Base-by-base conservation (phyloP, 2,113 vertebrate genomes). In the Oriolus oriolus region DNA sequence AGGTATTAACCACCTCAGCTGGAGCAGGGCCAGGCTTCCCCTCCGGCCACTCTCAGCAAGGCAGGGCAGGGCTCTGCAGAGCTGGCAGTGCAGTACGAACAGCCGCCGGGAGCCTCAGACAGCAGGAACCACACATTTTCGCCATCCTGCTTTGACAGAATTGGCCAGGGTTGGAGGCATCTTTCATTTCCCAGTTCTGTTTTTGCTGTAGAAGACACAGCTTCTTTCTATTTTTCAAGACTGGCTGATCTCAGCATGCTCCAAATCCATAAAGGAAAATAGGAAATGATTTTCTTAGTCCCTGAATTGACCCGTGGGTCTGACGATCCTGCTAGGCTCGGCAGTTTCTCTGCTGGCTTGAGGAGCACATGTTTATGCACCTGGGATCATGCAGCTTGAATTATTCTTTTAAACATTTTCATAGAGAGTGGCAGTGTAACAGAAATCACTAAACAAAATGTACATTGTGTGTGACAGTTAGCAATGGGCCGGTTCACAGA, bases 361-460 rank as follows among this genome's bases (percentile, higher is more conserved):
- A 96, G 92, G 66, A 95, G 78, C 7, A 14, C 84, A 74, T 95
- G 93, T 93, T 95, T 96, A 92, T 94, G 85, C 95, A 95, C 96
- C 96, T 97, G 96, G 96, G 96, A 94, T 91, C 91, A 82, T 94
- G 96, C 93, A 92, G 90, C 88, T 95, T 96, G 96, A 97, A 96
- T 96, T 96, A 97, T 97, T 96, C 94, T 96, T 97, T 97, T 96
- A 96, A 97, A 94, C 84, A 71, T 97, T 96, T 97, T 96, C 96
- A 96, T 96, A 94, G 95, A 95, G 96, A 95, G 91, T 96, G 95
- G 93, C 95, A 96, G 87, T 64, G 93, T 87, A 96, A 97, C 93
- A 97, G 95, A 95, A 96, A 97, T 96, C 95, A 97, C 90, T 84
- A 94, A 95, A 96, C 96, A 96, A 95, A 97, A 94, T 92, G 97